These are phyloP conservation scores for Delphinus delphis DNA, from an alignment of 2,113 vertebrate genomes.

Conservation along the genomic window DNA sequence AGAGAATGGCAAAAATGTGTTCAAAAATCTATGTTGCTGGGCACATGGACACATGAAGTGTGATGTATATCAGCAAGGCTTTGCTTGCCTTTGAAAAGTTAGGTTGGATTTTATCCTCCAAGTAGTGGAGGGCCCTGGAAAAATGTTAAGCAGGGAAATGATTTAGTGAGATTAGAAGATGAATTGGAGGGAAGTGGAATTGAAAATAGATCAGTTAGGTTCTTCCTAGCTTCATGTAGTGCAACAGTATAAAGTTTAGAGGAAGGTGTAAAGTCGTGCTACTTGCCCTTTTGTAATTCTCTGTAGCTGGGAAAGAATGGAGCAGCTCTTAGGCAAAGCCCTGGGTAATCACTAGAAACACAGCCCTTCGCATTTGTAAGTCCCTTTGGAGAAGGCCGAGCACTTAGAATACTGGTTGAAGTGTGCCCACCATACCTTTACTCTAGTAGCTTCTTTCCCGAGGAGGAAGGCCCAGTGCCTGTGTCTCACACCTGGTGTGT, in stretches of 20 bases:
- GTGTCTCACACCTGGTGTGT: not conserved
- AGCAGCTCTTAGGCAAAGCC: not conserved
- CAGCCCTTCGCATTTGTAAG: fast-evolving
- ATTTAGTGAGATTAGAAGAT: not conserved
- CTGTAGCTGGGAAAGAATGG: not conserved
- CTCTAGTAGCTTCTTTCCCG: not conserved
- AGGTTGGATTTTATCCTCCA: not conserved
- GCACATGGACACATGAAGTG: not conserved
- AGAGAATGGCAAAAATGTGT: not conserved
- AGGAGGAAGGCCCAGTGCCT: not conserved
- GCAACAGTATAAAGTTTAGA: not conserved
- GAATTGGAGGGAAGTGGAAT: not conserved
- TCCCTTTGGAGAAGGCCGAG: not conserved
- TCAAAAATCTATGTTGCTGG: not conserved
- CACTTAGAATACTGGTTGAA: not conserved
- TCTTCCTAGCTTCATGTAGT: not conserved
- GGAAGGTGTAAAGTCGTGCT: not conserved
- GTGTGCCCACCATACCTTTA: not conserved
- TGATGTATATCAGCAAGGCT: not conserved
- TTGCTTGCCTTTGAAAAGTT: not conserved
- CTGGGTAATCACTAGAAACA: not conserved
- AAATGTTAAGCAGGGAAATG: not conserved
- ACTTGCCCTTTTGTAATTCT: not conserved
- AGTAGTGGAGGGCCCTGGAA: not conserved
- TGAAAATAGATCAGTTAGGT: not conserved